Evolutionary conservation across 2,113 vertebrate species (phyloP), one percentile per base, ranked within the genome.

Genomic region (Alexandromys fortis): DNA sequence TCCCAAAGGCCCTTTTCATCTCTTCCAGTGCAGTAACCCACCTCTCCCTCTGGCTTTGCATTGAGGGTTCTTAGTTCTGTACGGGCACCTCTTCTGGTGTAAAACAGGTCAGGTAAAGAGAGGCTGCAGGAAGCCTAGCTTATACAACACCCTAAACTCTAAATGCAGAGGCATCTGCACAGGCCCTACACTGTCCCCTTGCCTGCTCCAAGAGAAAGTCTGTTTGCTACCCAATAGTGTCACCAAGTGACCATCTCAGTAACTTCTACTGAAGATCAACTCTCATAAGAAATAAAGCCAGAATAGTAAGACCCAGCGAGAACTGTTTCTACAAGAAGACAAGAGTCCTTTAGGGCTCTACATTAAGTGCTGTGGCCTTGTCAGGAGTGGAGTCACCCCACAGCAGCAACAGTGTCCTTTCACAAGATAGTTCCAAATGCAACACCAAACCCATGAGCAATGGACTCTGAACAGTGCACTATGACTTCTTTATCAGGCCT

Each of bases 1-100:
- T 35, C 6, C 79, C 3, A 0, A 0, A 42, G 49, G 7, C 52
- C 81, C 38, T 21, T 33, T 9, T 6, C 30, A 1, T 1, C 4
- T n/a, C 35, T 55, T 63, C 58, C 55, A 83, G 24, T 63, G n/a
- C 55, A 83, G 55, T 28, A 24, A 63, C n/a, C 79, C n/a, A 83
- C 55, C 81, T 42, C 16, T 47, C n/a, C 38, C 82, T 47, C 61
- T 67, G 16, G 82, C 61, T 85, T 65, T 65, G 26, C 61, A 65
- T 0, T 85, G 26, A 65, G 58, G 61, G 38, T 67, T 63, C 58
- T 63, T 86, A 63, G 82, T 47, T 86, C 61, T 85, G 28, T 45
- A 65, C 7, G 55, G 35, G 52, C 35, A 65, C 26, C 26, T 65
- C n/a, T 63, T 63, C 9, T 86, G 26, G 38, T 65, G 1, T 63